Conservation (phyloP, 2,113 vertebrate genomes). For the Lycaon pictus region DNA sequence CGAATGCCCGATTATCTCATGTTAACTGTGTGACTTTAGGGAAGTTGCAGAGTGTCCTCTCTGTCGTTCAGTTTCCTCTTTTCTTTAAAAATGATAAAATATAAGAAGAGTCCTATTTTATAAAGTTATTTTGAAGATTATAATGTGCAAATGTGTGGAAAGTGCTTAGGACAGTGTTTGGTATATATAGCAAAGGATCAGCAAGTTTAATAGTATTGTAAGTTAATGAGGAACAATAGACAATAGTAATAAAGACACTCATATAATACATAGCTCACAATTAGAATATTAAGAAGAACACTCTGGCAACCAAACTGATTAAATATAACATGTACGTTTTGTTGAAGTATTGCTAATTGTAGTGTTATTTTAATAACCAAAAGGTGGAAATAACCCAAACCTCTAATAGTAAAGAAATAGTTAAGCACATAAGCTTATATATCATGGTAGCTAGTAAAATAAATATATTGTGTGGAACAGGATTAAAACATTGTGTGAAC, state of each 20-base stretch:
- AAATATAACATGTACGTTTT: not conserved
- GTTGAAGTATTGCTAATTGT: not conserved
- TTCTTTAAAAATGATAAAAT: not conserved
- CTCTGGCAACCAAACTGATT: not conserved
- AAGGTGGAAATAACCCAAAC: not conserved
- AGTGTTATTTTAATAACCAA: not conserved
- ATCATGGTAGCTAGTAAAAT: not conserved
- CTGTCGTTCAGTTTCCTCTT: not conserved
- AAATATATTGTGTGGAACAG: not conserved
- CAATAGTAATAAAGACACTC: not conserved
- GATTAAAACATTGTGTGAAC: not conserved
- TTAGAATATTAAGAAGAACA: constrained; percentile 9
- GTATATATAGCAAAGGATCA: not conserved
- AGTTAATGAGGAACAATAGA: not conserved
- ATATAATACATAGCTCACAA: not conserved
- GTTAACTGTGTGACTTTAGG: not conserved
- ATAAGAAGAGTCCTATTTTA: not conserved
- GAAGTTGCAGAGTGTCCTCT: not conserved
- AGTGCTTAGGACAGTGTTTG: not conserved
- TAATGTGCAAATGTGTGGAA: not conserved
- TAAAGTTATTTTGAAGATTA: not conserved
- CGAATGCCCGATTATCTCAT: accelerated
- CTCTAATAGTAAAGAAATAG: not conserved
- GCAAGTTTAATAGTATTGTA: not conserved
- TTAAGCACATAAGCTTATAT: not conserved